Conservation (phyloP, 1,140 invertebrate species). For the Papilio machaon region DNA sequence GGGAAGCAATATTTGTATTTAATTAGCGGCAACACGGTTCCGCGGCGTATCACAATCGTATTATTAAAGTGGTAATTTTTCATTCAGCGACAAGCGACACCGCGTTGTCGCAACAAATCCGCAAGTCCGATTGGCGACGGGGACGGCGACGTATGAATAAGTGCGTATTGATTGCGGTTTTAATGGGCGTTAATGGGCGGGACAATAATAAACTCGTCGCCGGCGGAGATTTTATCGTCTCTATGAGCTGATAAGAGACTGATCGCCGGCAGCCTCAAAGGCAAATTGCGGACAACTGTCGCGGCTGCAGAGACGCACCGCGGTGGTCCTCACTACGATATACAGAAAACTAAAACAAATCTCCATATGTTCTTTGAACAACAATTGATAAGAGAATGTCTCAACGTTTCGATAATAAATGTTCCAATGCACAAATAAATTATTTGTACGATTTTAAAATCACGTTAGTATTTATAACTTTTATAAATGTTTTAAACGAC, state of each 20-base stretch:
- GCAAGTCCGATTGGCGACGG: slow-evolving; percentile 33
- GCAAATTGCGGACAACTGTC: slow-evolving; percentile 69
- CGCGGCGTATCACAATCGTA: slow-evolving; percentile 45
- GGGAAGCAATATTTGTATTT: slow-evolving; percentile 51
- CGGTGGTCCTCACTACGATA: slow-evolving; percentile 58
- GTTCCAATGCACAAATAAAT: neutral
- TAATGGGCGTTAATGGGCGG: slow-evolving; percentile 78
- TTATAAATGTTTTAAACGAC: too few relatives aligned
- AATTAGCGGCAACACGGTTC: slow-evolving; percentile 44
- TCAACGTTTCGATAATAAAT: neutral
- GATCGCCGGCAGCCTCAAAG: slow-evolving; percentile 77
- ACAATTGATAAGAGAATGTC: slow-evolving; percentile 29
- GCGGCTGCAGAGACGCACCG: slow-evolving; percentile 53
- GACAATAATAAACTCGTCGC: slow-evolving; percentile 77
- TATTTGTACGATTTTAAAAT: neutral
- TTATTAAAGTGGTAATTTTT: slow-evolving; percentile 71
- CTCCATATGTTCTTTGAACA: neutral
- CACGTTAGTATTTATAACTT: too few relatives aligned
- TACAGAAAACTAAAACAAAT: slow-evolving; percentile 18
- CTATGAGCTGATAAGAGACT: slow-evolving; percentile 72
- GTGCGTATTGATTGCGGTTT: slow-evolving; percentile 77
- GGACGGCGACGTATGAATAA: slow-evolving; percentile 70
- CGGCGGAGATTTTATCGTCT: slow-evolving; percentile 75
- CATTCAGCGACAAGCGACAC: slow-evolving; percentile 59
- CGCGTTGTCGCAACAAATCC: slow-evolving; percentile 53